Base-by-base conservation (phyloP, 2,797 vertebrate species). In the Simalia tracyae region DNA sequence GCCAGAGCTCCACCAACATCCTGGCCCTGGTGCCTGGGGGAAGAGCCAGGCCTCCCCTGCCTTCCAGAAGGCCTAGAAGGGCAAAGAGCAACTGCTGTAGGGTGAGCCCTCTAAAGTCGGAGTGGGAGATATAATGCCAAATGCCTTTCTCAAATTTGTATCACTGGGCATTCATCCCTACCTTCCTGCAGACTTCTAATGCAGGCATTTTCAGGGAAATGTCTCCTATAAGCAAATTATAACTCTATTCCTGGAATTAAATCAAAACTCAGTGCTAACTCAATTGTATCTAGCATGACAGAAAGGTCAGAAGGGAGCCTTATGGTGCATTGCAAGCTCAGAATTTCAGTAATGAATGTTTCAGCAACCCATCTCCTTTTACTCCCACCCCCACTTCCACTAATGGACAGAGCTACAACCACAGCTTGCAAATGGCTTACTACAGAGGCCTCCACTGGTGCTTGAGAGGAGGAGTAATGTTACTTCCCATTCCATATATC, bases 161-260 rank as follows among this genome's bases (percentile, higher is more conserved):
- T 91, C 17, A 61, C 2, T 14, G 22, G 26, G 84, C 17, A 87
- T 50, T 59, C 31, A 61, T 19, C 56, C 57, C 72, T 86, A 59
- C 59, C 50, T 76, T 66, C 89, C 60, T 89, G 24, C 86, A 3
- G 92, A 85, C 60, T 50, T 94, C 95, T 93, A 93, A 92, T 96
- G 91, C 84, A 76, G 89, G 95, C 90, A 93, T 94, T 95, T 93
- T 90, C 92, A 54, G 94, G 84, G 86, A 96, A 96, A 96, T 42
- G 95, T 95, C 93, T 81, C 92, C 95, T 95, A 54, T 46, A 95
- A 97, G 93, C 87, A 92, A 96, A 97, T 97, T 95, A 95, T 93
- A 81, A 94, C 93, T 96, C 96, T 96, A 97, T 96, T 96, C 95
- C 86, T 26, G 91, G 97, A 97, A 98, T 97, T 97, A 96, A 97